Base-by-base conservation (phyloP, 2,888 invertebrate genomes). In the Scrobipalpa costella region DNA sequence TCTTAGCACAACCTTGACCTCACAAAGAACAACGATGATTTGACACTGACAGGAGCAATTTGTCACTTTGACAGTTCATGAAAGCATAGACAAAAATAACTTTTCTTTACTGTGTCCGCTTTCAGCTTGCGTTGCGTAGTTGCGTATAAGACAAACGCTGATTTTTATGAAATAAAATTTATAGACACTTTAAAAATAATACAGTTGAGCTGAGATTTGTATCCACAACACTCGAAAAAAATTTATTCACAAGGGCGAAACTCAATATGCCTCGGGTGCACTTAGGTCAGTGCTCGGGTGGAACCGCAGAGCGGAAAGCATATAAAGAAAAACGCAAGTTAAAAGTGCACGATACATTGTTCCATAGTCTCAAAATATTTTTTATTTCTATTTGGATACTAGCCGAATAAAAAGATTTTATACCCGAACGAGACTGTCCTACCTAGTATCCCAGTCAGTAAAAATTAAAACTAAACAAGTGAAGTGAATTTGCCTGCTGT, bases 401-500 rank as follows among this genome's bases (percentile, higher is more conserved):
- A 58, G 58, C n/a, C 47, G 7, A 1, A n/a, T 21, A 3, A 33
- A 27, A 21, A 9, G 11, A n/a, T 9, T 27, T 9, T 19, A 8
- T 55, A 50, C 2, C 2, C 2, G 21, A 21, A 17, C 2, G 5
- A 44, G 11, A 8, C 1, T 8, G 2, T 19, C 19, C 8, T 19
- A 49, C 13, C 21, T 55, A 63, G 64, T 69, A 76, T 71, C 72
- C 36, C 7, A 38, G 49, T 15, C 49, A 36, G 36, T 21, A 38
- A 38, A 61, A 52, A 61, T 61, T 61, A 52, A 52, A 49, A 60
- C 47, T 61, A 52, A 52, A 52, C 33, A 52, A 62, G 59, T 64
- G 62, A 58, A 86, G 87, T 88, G 84, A 88, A 79, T 84, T 81
- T 84, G 81, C 73, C 80, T 88, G 85, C 80, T 85, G 85, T 86